These are phyloP conservation scores for Diadema setosum DNA, from an alignment of 35 echinoderm and acorn worm species.

Conservation along the genomic window DNA sequence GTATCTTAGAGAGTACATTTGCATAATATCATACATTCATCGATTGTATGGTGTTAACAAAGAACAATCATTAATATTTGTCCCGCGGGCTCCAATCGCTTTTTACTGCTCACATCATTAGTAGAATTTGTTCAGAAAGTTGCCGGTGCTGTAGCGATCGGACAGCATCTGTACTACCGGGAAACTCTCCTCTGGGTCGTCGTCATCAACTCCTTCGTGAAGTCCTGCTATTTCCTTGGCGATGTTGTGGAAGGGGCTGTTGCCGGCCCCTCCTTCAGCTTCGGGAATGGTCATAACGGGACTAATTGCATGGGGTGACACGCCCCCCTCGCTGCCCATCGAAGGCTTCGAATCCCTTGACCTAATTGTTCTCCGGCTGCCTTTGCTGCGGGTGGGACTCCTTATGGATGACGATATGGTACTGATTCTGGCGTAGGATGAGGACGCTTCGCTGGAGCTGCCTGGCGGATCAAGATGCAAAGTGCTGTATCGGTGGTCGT, in stretches of 20 bases:
- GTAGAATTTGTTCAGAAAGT: conserved; percentile 16
- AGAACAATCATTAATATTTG: too few relatives aligned
- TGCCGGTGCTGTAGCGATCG: conserved; percentile 1
- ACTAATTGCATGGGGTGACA: background rate
- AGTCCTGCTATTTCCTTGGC: background rate
- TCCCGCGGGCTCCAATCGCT: too few relatives aligned
- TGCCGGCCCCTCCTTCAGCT: background rate
- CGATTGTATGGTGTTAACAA: too few relatives aligned
- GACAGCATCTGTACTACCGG: conserved; percentile 5
- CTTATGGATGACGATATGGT: background rate
- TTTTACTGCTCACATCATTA: too few relatives aligned
- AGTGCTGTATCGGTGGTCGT: background rate
- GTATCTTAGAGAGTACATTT: too few relatives aligned
- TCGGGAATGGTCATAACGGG: background rate
- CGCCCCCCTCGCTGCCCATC: background rate
- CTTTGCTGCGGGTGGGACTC: background rate
- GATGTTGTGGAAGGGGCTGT: background rate
- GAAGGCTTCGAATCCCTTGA: background rate
- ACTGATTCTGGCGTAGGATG: background rate
- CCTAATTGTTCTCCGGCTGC: background rate
- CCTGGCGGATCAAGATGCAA: background rate
- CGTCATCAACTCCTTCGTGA: background rate
- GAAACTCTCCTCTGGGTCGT: background rate
- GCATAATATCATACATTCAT: too few relatives aligned
- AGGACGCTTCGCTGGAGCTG: background rate